Evolutionary conservation across 2,113 vertebrate genomes (phyloP).

Genomic region (Neolamprologus sp.): DNA sequence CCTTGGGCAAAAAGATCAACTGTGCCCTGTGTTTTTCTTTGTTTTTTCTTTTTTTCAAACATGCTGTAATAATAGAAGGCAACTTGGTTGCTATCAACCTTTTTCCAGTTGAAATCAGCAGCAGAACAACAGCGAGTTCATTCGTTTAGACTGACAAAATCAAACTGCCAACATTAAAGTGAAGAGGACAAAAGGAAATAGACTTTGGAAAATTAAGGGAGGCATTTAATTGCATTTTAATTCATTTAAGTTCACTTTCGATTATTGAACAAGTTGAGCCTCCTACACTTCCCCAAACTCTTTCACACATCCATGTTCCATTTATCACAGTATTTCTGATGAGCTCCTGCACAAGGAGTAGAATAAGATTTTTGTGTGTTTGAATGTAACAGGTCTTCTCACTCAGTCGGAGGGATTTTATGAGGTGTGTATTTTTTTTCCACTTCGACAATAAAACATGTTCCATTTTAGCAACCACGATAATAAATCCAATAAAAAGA

Average conservation of each 20-base stretch:
- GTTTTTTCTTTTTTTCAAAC: not conserved
- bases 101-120: not conserved
- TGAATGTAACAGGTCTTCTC: not conserved
- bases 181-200: not conserved
- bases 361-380: not conserved
- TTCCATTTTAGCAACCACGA: not conserved
- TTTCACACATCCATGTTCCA: not conserved
- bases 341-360: not conserved
- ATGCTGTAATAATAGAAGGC: not conserved
- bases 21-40: not conserved
- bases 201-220: not conserved
- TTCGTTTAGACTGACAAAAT: not conserved
- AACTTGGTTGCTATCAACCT: not conserved
- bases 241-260: not conserved
- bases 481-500: conserved; percentile 18
- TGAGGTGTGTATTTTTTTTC: not conserved
- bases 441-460: not conserved
- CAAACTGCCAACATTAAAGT: not conserved
- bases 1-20: not conserved
- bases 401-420: not conserved
- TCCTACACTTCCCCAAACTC: not conserved
- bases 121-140: not conserved
- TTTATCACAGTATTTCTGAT: not conserved
- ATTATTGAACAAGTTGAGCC: not conserved
- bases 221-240: not conserved